These are phyloP conservation scores for Trachythela sp. DNA, from an alignment of 64 coral and sea anemone genomes.

Conservation along the genomic window DNA sequence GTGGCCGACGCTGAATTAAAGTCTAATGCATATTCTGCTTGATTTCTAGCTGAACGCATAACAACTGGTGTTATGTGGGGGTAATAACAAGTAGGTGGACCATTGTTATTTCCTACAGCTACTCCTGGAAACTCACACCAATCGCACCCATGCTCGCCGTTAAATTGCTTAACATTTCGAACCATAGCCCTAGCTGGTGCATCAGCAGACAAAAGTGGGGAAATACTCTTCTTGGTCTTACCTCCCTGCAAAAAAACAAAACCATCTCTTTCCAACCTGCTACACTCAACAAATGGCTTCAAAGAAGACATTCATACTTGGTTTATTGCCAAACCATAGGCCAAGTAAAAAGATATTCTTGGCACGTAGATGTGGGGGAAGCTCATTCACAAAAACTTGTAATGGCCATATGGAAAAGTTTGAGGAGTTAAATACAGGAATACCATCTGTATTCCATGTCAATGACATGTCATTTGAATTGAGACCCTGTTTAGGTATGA, in stretches of 20 bases:
- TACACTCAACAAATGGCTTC: not conserved
- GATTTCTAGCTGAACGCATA: not conserved
- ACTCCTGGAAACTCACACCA: slow-evolving; percentile 7
- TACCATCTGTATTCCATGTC: slow-evolving; percentile 5
- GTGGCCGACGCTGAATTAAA: too few species aligned
- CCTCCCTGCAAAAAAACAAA: not conserved
- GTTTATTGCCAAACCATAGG: not conserved
- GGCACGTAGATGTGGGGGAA: not conserved
- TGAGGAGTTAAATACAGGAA: slow-evolving; percentile 1
- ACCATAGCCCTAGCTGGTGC: not conserved
- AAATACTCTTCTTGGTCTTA: not conserved
- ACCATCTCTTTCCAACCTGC: not conserved
- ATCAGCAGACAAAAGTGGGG: not conserved
- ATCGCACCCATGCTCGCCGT: not conserved
- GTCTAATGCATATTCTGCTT: not conserved
- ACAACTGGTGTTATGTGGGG: not conserved
- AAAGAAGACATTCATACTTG: not conserved
- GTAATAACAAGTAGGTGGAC: not conserved
- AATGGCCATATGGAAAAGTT: not conserved
- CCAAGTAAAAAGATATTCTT: not conserved
- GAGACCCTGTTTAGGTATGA: not conserved
- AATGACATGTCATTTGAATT: not conserved
- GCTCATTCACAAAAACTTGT: slow-evolving; percentile 2
- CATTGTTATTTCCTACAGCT: not conserved
- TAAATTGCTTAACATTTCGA: not conserved